Evolutionary conservation across 2,113 vertebrate species (phyloP), one percentile per base, ranked within the genome.

Genomic region (Oncorhynchus clarkii): DNA sequence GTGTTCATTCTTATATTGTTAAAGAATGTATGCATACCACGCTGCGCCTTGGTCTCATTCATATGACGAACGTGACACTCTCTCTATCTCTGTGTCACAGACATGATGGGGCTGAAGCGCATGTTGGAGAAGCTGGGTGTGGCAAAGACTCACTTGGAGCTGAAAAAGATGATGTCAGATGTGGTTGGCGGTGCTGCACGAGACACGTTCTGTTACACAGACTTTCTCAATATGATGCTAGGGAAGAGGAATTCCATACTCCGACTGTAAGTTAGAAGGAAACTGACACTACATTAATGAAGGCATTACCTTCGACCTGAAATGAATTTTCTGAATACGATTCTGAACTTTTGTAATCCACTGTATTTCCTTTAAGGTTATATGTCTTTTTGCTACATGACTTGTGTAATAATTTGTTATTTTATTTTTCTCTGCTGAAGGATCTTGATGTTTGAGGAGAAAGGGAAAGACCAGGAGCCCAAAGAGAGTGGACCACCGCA

Each of bases 151-250:
- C 94, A 96, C 77, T 60, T 95, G 77, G 95, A 96, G 74, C 87
- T 96, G 71, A 96, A 96, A 76, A 95, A 93, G 86, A 92, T 96
- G 90, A 95, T 96, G 82, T 83, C 81, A 51, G 95, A 96, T 54
- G 84, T 83, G 49, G 84, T 83, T 16, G 85, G 92, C 13, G 88
- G 86, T 13, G 70, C 87, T 57, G 82, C 85, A 0, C 81, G 88
- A 9, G 94, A 96, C 24, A 93, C 85, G 0, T 91, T 96, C 85
- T 69, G 85, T 82, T 96, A 96, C 85, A 70, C 65, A 0, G 93
- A 94, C 88, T 96, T 96, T 83, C 87, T 96, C 74, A 86, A 85
- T 34, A 94, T 96, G 94, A 96, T 96, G 95, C 74, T 96, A 86
- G 94, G 95, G 20, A 94, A 95, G 80, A 90, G 86, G 85, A 94